These are phyloP conservation scores for Theristicus caerulescens DNA, from an alignment of 2,113 vertebrate species.

Conservation along the genomic window DNA sequence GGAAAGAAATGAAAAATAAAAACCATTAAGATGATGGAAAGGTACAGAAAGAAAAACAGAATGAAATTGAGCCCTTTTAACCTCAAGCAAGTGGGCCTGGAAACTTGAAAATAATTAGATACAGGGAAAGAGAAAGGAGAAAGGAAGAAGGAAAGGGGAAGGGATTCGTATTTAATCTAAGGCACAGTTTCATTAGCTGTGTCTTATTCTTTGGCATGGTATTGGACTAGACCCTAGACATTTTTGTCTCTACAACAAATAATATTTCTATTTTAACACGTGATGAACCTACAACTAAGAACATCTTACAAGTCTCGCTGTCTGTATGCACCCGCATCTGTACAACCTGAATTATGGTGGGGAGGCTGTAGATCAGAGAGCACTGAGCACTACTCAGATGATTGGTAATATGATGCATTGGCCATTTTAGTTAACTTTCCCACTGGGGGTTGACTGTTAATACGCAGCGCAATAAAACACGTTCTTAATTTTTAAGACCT, in stretches of 20 bases:
- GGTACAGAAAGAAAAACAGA: background rate
- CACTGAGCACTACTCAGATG: background rate
- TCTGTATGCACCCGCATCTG: background rate
- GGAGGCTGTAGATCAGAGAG: background rate
- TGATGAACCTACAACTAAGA: background rate
- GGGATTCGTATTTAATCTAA: background rate
- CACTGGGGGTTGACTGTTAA: background rate
- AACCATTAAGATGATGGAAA: background rate
- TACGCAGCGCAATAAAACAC: background rate
- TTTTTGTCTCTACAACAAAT: background rate
- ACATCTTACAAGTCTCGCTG: background rate
- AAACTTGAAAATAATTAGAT: background rate
- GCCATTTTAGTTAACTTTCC: conserved; percentile 17
- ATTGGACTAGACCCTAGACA: background rate
- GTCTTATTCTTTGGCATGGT: background rate
- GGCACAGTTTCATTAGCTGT: background rate
- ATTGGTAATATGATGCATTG: background rate
- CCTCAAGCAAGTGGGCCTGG: background rate
- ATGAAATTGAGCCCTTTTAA: background rate
- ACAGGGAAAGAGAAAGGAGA: background rate
- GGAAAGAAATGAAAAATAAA: background rate
- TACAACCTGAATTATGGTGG: background rate
- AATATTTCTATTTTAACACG: background rate
- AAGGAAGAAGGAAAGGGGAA: background rate
- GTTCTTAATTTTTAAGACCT: background rate